Evolutionary conservation across 1,140 invertebrate species (phyloP).

Genomic region (Drosophila truncata): DNA sequence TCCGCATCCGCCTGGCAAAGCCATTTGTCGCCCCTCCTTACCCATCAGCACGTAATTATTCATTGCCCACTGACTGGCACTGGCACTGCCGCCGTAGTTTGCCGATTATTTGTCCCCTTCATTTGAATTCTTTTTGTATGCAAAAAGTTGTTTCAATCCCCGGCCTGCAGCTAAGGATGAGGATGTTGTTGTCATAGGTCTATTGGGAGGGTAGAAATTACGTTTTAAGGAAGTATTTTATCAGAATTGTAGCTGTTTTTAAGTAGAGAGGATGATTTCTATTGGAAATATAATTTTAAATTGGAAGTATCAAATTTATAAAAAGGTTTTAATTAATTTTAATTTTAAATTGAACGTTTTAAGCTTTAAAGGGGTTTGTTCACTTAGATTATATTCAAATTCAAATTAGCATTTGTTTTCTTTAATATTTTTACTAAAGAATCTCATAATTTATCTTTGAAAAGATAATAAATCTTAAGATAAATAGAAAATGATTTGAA

Average conservation of each 20-base stretch:
- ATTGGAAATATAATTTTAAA: background rate
- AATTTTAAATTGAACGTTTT: background rate
- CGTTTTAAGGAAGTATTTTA: background rate
- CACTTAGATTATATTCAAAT: too few relatives aligned
- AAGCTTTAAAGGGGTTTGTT: too few relatives aligned
- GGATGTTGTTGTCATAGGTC: slow-evolving; percentile 9
- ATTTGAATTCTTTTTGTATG: slow-evolving; percentile 55
- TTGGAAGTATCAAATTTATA: background rate
- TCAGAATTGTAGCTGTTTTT: background rate
- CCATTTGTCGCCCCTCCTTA: slow-evolving; percentile 69
- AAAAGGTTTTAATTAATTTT: background rate
- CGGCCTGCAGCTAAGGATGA: slow-evolving; percentile 24
- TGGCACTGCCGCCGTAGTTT: slow-evolving; percentile 13
- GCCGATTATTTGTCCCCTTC: slow-evolving; percentile 45
- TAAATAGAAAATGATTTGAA: too few relatives aligned
- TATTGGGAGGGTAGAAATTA: background rate
- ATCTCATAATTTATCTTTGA: too few relatives aligned
- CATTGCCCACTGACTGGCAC: slow-evolving; percentile 23
- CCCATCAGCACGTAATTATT: slow-evolving; percentile 47
- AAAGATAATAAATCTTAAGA: too few relatives aligned
- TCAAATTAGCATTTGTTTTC: too few relatives aligned
- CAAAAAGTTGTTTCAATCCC: slow-evolving; percentile 34
- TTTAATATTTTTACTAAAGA: too few relatives aligned
- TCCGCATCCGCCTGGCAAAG: slow-evolving; percentile 80
- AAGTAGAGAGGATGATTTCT: too few relatives aligned